A percentile compares a stretch with the other conserved stretches of the same genome.
These are phyloP conservation scores for Axinella damicornis DNA, from an alignment of 37 sponge, comb jelly and placozoan species.

Conservation along the genomic window DNA sequence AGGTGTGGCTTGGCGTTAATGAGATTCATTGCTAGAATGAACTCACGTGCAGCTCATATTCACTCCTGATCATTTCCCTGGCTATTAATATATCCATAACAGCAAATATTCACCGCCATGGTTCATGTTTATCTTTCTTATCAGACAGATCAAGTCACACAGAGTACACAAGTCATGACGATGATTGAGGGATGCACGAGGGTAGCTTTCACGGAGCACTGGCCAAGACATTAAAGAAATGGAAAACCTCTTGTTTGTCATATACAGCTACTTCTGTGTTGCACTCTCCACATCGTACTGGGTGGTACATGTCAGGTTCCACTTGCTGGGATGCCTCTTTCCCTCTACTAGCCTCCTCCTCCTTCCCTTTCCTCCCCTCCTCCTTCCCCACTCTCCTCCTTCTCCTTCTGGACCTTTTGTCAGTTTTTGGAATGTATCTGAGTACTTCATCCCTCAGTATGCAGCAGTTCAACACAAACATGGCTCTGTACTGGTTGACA, in stretches of 20 bases:
- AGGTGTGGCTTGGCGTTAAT: too few species aligned
- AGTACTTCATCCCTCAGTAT: slow-evolving; percentile 79
- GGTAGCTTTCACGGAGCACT: slow-evolving; percentile 61
- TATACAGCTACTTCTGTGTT: slow-evolving; percentile 95
- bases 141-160: too few species aligned
- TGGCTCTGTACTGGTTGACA: slow-evolving; percentile 89
- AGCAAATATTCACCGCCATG: too few species aligned
- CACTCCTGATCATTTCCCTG: too few species aligned
- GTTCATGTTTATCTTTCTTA: too few species aligned
- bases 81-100: too few species aligned
- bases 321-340: neutral
- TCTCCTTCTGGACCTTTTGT: slow-evolving; percentile 53
- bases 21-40: too few species aligned
- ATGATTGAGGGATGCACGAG: too few species aligned
- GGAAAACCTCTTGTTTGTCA: slow-evolving; percentile 91
- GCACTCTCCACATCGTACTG: slow-evolving; percentile 85
- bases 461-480: slow-evolving; percentile 94
- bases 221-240: slow-evolving; percentile 94
- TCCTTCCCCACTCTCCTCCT: slow-evolving; percentile 20
- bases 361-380: neutral
- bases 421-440: slow-evolving; percentile 61
- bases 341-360: neutral
- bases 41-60: too few species aligned
- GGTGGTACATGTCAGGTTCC: slow-evolving; percentile 70
- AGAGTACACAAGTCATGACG: too few species aligned